Percentiles rank a stretch among this genome's conserved stretches.
These are phyloP conservation scores for Rhyacophila evoluta DNA, from an alignment of 2,888 invertebrate species.

Conservation along the genomic window DNA sequence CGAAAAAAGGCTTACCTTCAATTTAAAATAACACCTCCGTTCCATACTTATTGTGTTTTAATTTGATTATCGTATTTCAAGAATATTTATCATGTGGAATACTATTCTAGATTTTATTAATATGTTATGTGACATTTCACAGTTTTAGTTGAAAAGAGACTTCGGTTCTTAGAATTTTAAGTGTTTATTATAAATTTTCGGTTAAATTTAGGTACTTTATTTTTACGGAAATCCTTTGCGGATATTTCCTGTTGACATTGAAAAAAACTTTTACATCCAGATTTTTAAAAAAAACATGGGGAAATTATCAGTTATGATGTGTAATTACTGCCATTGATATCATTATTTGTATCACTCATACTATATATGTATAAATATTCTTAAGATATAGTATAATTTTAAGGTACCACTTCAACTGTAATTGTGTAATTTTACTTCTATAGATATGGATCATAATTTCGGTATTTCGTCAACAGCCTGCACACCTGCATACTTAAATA, in stretches of 20 bases:
- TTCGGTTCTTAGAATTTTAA: neutral
- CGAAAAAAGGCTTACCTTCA: neutral
- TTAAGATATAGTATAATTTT: neutral
- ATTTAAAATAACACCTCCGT: neutral
- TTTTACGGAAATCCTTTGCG: neutral
- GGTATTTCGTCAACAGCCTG: neutral
- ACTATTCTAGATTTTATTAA: too few species aligned
- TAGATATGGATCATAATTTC: neutral
- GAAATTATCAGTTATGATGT: conserved; percentile 12
- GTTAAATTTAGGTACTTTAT: neutral
- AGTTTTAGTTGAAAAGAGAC: too few species aligned
- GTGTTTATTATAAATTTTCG: neutral
- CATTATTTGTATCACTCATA: too few species aligned
- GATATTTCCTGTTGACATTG: conserved; percentile 5
- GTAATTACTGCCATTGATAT: too few species aligned
- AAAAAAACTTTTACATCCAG: neutral
- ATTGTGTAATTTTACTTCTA: neutral
- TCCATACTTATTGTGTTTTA: neutral
- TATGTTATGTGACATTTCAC: too few species aligned
- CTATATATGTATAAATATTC: neutral
- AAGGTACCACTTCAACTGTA: neutral
- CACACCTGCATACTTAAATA: too few species aligned
- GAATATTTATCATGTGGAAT: too few species aligned
- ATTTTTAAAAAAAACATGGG: neutral
- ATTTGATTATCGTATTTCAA: too few species aligned